phyloP scores from a whole-genome alignment of 2,797 vertebrate genomes.

The Lagorchestes hirsutus region DNA sequence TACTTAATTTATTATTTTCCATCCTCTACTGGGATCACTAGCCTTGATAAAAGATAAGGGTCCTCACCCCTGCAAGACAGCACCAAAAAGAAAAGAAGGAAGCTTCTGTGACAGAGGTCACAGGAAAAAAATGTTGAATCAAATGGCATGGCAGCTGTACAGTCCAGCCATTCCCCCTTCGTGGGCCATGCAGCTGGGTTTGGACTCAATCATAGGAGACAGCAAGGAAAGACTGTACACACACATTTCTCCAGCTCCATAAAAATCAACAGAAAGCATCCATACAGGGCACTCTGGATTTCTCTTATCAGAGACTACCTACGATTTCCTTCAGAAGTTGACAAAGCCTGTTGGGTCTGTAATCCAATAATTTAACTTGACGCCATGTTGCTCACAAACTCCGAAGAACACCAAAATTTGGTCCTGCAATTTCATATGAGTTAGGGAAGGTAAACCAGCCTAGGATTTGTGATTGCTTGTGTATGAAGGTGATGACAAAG shows the following conservation, averaged over 20 bases:
- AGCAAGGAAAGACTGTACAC: conserved; percentile 6
- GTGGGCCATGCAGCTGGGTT: conserved; percentile 12
- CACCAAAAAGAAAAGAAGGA: not conserved
- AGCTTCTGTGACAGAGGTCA: not conserved
- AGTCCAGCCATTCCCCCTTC: not conserved
- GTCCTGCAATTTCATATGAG: conserved; percentile 36
- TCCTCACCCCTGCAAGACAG: not conserved
- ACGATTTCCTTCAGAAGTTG: conserved; percentile 41
- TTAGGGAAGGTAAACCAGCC: conserved; percentile 66
- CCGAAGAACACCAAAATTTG: conserved; percentile 49
- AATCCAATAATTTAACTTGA: conserved; percentile 28
- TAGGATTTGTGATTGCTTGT: conserved; percentile 64
- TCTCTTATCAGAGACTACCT: conserved; percentile 1
- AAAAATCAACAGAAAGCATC: not conserved
- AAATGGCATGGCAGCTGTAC: not conserved
- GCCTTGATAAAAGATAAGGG: not conserved
- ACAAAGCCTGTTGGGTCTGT: conserved; percentile 20
- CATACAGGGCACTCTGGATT: not conserved
- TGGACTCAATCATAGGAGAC: not conserved
- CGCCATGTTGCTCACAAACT: not conserved
- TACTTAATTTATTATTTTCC: not conserved
- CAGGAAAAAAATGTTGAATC: not conserved
- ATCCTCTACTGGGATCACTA: not conserved
- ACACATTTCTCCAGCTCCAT: conserved; percentile 29
- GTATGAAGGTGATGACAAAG: conserved; percentile 71